A percentile compares a stretch with the other conserved stretches of the same genome.
Conservation (phyloP, 2,888 invertebrate genomes). For the Mayetiola destructor region DNA sequence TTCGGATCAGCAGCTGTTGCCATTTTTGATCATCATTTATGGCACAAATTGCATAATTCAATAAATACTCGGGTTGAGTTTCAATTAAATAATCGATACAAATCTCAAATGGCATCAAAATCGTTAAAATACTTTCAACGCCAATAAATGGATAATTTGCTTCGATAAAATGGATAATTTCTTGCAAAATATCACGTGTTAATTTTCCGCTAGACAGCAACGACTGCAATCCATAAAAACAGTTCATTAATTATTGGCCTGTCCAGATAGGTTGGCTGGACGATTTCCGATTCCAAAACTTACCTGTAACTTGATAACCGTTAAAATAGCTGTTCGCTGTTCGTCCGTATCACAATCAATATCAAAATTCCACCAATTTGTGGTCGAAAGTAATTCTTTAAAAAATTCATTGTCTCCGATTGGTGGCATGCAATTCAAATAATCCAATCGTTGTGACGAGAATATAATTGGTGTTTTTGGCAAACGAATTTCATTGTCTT, state of each 20-base stretch:
- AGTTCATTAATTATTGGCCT: background rate
- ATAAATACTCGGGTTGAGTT: constrained; percentile 44
- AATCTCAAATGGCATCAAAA: constrained; percentile 38
- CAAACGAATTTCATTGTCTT: background rate
- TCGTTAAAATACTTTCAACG: constrained; percentile 38
- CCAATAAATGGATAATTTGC: constrained; percentile 41
- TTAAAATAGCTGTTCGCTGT: constrained; percentile 16
- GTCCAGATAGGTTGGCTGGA: background rate
- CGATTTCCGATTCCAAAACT: background rate
- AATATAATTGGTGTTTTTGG: constrained; percentile 26
- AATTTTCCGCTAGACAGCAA: constrained; percentile 42
- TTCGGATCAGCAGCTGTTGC: background rate
- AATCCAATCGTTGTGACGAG: constrained; percentile 28
- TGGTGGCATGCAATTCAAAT: constrained; percentile 31
- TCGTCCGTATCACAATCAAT: background rate
- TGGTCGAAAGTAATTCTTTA: background rate
- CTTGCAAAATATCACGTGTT: constrained; percentile 41
- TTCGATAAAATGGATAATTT: constrained; percentile 46
- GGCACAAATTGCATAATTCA: constrained; percentile 49
- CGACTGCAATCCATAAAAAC: constrained; percentile 35
- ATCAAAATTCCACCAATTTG: constrained; percentile 1
- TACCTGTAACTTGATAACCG: constrained; percentile 18
- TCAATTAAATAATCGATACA: constrained; percentile 42
- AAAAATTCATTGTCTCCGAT: constrained; percentile 28
- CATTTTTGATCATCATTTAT: background rate